phyloP scores from a whole-genome alignment of 2,797 vertebrate species.

The Tamandua tetradactyla region DNA sequence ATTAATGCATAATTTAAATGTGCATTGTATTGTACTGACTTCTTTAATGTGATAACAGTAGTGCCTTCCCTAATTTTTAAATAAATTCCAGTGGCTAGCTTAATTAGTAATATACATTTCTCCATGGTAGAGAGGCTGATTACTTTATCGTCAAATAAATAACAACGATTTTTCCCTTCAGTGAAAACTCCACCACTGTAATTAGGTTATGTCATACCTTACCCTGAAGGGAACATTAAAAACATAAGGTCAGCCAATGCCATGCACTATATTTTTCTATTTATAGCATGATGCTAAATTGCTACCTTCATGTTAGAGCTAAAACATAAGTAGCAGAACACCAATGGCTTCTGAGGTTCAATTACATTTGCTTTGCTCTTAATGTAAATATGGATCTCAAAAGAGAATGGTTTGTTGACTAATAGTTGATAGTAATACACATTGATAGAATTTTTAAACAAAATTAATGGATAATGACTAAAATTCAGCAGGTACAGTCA shows the following conservation, averaged over 20 bases:
- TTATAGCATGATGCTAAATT: slow-evolving; percentile 83
- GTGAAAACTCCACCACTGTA: slow-evolving; percentile 83
- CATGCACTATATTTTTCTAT: slow-evolving; percentile 81
- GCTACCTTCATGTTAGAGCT: slow-evolving; percentile 75
- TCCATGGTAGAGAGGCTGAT: slow-evolving; percentile 84
- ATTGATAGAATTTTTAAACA: slow-evolving; percentile 19
- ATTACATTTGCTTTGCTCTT: slow-evolving; percentile 79
- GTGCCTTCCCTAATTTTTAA: slow-evolving; percentile 78
- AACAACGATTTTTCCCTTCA: slow-evolving; percentile 83
- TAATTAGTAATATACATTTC: slow-evolving; percentile 83
- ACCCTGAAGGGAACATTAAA: slow-evolving; percentile 84
- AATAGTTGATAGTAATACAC: slow-evolving; percentile 69
- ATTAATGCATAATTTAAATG: neutral
- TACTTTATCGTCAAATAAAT: slow-evolving; percentile 86
- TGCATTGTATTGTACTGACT: neutral
- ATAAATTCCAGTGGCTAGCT: slow-evolving; percentile 78
- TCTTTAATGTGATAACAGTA: slow-evolving; percentile 47
- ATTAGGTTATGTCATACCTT: slow-evolving; percentile 86
- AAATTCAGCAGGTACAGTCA: neutral
- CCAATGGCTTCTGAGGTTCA: slow-evolving; percentile 71
- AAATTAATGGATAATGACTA: neutral
- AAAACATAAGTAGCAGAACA: slow-evolving; percentile 79
- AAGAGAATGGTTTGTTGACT: slow-evolving; percentile 70
- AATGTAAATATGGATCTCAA: slow-evolving; percentile 75
- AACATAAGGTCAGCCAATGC: slow-evolving; percentile 80